Conservation (phyloP, 1,140 invertebrate species). For the Platyscapa corneri region DNA sequence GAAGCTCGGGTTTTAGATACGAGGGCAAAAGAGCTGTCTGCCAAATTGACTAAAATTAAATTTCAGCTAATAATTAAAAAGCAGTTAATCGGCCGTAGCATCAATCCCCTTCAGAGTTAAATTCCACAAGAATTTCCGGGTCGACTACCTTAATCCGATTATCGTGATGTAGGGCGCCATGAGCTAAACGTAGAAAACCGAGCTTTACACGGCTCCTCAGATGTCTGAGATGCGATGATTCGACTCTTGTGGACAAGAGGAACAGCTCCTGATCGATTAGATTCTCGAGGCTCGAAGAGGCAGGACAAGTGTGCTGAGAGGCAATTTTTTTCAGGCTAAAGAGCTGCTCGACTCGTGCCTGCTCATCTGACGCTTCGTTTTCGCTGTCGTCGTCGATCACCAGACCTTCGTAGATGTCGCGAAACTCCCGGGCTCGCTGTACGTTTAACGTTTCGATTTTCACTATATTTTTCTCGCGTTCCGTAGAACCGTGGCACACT, state of each 20-base stretch:
- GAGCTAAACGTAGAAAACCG: conserved; percentile 60
- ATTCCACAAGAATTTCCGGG: neutral
- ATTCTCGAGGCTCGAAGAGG: conserved; percentile 75
- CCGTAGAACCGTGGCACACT: neutral
- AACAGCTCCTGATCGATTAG: conserved; percentile 80
- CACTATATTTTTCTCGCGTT: conserved; percentile 46
- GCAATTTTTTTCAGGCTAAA: conserved; percentile 72
- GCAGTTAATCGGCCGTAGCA: neutral
- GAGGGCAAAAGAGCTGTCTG: neutral
- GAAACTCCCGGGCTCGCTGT: conserved; percentile 77
- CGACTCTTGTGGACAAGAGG: conserved; percentile 74
- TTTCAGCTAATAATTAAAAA: neutral
- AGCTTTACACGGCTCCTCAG: conserved; percentile 74
- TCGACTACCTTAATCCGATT: conserved; percentile 14
- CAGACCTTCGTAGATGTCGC: conserved; percentile 76
- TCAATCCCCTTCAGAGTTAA: neutral
- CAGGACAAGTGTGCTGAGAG: conserved; percentile 73
- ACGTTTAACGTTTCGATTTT: conserved; percentile 79
- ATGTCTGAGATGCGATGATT: conserved; percentile 73
- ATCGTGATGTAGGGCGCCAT: conserved; percentile 33
- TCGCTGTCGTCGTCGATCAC: conserved; percentile 51
- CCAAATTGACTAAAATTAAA: neutral
- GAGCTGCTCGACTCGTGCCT: conserved; percentile 76
- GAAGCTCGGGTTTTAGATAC: neutral
- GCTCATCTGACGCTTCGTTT: conserved; percentile 65